Base-by-base conservation (phyloP, 2,888 invertebrate species). In the Acleris holmiana region DNA sequence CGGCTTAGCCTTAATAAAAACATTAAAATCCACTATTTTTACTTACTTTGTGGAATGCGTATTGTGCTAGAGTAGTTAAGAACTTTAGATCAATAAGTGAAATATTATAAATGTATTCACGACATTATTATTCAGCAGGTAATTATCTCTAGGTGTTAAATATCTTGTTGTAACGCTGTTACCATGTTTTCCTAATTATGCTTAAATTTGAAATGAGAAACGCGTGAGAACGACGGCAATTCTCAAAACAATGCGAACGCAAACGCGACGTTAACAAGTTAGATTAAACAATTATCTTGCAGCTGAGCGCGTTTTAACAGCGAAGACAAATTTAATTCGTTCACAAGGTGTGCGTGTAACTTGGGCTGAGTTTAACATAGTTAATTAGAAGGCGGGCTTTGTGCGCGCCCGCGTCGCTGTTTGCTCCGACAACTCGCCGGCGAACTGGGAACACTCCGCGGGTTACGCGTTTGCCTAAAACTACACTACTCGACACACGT, bases 331-430 rank as follows among this genome's bases (percentile, higher is more conserved):
- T 57, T 63, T 50, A 29, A 57, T 57, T 50, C 50, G 40, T 40
- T 57, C 18, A 46, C 46, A 46, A 35, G 56, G 60, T 60, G 60
- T 58, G 13, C 25, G n/a, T 49, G 21, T 59, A 64, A 48, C 41
- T 49, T 21, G 48, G 25, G 19, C 53, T 17, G 23, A 58, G 56
- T 57, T 35, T 49, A 58, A 61, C 53, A 35, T 41, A 53, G 64
- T 53, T 64, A 53, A 64, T 63, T 53, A 54, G 48, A 7, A 40
- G 58, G 49, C 50, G 62, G 15, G 41, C 55, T 55, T 55, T 55
- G 55, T 44, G 23, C 4, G 53, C 55, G 35, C 35, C 35, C 44
- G 55, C 53, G 23, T 4, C 21, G 49, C 49, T 54, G 48, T 64
- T 64, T 64, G 58, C 41, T 48, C 25, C 17, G 53, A 48, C 64